Percentiles rank a stretch among this genome's conserved stretches.
phyloP scores from a whole-genome alignment of 2,797 vertebrate species.

The Gadopsis marmoratus region DNA sequence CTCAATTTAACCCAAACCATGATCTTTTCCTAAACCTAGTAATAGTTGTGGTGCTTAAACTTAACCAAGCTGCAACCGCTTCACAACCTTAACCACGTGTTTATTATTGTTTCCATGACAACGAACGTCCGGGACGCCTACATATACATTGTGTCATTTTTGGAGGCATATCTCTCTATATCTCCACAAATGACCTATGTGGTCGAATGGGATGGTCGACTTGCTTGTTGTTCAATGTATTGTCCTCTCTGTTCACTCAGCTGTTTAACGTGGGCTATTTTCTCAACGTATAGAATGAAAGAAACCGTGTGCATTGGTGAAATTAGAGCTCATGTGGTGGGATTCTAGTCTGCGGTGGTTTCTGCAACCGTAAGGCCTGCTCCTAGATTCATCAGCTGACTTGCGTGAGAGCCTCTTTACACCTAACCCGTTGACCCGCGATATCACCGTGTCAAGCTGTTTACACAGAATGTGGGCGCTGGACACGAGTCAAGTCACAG shows the following conservation, averaged over 20 bases:
- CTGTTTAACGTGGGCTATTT: neutral
- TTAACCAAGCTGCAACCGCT: no score
- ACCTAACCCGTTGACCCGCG: conserved; percentile 1
- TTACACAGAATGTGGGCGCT: neutral
- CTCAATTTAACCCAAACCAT: no score
- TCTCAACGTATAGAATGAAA: neutral
- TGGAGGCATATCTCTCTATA: no score
- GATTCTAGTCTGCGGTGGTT: neutral
- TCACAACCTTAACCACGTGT: no score
- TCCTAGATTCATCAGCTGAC: neutral
- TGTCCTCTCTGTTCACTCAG: neutral
- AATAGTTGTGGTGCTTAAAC: no score
- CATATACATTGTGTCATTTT: no score
- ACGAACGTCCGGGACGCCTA: no score
- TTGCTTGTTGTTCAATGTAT: neutral
- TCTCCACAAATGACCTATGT: no score
- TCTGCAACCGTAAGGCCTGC: neutral
- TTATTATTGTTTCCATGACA: no score
- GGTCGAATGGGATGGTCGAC: no score
- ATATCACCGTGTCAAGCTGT: neutral
- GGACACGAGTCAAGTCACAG: conserved; percentile 6
- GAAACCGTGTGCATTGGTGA: neutral
- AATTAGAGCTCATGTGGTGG: neutral
- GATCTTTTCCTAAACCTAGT: no score
- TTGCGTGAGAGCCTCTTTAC: conserved; percentile 1